A percentile compares a stretch with the other conserved stretches of the same genome.
phyloP scores from a whole-genome alignment of 2,888 invertebrate genomes.

The Hirudinaria manillensis region DNA sequence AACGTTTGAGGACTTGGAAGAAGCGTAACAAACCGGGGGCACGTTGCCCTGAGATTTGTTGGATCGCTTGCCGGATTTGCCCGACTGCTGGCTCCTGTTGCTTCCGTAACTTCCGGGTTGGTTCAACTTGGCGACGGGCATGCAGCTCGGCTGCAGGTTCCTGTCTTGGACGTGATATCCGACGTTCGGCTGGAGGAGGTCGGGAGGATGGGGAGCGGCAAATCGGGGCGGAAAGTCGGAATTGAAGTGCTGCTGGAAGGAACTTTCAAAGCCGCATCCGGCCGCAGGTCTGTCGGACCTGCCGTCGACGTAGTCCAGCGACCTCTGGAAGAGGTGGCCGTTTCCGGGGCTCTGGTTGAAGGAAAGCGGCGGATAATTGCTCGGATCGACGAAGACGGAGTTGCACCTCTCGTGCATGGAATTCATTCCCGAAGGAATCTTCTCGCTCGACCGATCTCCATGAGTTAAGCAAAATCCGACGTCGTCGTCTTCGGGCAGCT shows the following conservation, averaged over 20 bases:
- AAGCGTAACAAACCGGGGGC: background rate
- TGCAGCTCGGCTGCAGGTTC: background rate
- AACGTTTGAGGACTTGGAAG: background rate
- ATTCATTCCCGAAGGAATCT: background rate
- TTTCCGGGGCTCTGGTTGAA: background rate
- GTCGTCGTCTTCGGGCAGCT: background rate
- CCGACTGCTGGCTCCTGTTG: background rate
- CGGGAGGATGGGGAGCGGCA: background rate
- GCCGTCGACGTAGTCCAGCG: background rate
- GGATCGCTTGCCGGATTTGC: constrained; percentile 5
- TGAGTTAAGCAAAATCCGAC: background rate
- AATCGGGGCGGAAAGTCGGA: background rate
- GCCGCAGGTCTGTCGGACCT: constrained; percentile 19
- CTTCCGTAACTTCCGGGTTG: background rate
- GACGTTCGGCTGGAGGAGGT: background rate
- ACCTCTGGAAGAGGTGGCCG: background rate
- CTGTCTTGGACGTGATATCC: background rate
- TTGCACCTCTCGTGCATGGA: constrained; percentile 21
- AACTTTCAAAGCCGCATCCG: constrained; percentile 21
- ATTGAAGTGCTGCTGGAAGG: constrained; percentile 3
- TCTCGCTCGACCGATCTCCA: background rate
- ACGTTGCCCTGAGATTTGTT: background rate
- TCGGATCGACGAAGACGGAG: constrained; percentile 15
- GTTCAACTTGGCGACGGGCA: background rate
- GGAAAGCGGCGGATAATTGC: background rate